phyloP scores from a whole-genome alignment of 2,888 invertebrate species.

The Acleris sparsana region DNA sequence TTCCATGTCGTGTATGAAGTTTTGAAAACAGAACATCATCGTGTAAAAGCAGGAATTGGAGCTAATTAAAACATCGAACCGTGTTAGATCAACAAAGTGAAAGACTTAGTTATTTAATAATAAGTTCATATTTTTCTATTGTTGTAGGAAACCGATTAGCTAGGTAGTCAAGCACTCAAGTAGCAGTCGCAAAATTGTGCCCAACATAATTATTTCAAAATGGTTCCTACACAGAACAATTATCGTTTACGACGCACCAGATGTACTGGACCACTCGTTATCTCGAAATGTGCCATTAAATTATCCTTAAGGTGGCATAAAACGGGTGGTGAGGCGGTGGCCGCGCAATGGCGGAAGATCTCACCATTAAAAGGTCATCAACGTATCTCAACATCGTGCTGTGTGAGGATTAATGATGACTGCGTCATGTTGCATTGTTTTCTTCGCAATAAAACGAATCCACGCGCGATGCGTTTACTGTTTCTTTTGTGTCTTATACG shows the following conservation, averaged over 20 bases:
- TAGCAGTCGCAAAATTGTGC: no score
- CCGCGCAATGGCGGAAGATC: constrained; percentile 44
- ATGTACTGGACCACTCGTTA: constrained; percentile 40
- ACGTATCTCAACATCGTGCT: constrained; percentile 26
- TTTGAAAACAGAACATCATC: no score
- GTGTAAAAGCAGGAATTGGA: no score
- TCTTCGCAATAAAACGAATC: constrained; percentile 7
- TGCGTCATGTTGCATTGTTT: constrained; percentile 16
- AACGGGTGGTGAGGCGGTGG: constrained; percentile 40
- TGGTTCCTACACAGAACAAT: constrained; percentile 17
- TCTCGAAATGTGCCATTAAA: constrained; percentile 49
- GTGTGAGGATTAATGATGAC: constrained; percentile 29
- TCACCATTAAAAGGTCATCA: constrained; percentile 49
- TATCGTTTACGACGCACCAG: constrained; percentile 26
- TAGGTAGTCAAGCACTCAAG: no score
- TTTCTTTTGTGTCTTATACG: no score
- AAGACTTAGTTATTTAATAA: no score
- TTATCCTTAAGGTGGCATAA: constrained; percentile 49
- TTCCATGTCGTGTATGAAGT: no score
- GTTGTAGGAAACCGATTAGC: no score
- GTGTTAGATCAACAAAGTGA: no score
- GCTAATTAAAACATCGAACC: no score
- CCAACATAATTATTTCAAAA: not conserved
- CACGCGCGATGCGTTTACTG: not conserved
- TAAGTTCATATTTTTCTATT: no score